Evolutionary conservation across 2,888 invertebrate species (phyloP).

Genomic region (Encarsia formosa): DNA sequence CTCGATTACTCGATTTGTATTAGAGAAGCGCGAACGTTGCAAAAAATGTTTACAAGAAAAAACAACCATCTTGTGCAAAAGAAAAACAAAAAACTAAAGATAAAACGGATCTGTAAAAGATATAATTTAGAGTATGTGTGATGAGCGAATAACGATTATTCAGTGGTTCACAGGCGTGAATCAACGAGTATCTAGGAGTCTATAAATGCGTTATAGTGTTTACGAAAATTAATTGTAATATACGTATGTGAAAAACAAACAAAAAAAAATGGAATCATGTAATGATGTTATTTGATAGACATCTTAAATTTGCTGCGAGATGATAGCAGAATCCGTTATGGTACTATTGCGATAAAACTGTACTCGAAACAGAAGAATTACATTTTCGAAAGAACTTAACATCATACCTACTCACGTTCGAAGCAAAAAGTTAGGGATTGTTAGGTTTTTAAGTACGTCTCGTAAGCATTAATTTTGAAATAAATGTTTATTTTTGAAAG

Average conservation of each 20-base stretch:
- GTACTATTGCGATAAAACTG: conserved; percentile 31
- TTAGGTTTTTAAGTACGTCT: conserved; percentile 48
- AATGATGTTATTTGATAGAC: conserved; percentile 36
- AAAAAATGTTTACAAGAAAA: conserved; percentile 24
- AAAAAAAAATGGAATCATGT: conserved; percentile 35
- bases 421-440: conserved; percentile 44
- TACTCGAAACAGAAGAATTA: too few species aligned
- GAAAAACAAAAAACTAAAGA: conserved; percentile 18
- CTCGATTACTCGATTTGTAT: conserved; percentile 15
- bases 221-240: conserved; percentile 34
- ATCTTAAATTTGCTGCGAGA: conserved; percentile 31
- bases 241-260: conserved; percentile 31
- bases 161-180: conserved; percentile 15
- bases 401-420: conserved; percentile 40
- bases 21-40: conserved; percentile 15
- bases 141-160: conserved; percentile 14
- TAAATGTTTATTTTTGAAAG: conserved; percentile 51
- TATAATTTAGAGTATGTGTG: conserved; percentile 31
- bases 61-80: conserved; percentile 8
- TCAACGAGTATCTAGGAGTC: conserved; percentile 18
- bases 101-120: conserved; percentile 28
- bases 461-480: conserved; percentile 51
- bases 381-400: conserved; percentile 37
- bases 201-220: conserved; percentile 26
- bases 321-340: conserved; percentile 35